Percentiles rank a stretch among this genome's conserved stretches.
These are phyloP conservation scores for Marmota monax DNA, from an alignment of 2,113 vertebrate species.

Conservation along the genomic window DNA sequence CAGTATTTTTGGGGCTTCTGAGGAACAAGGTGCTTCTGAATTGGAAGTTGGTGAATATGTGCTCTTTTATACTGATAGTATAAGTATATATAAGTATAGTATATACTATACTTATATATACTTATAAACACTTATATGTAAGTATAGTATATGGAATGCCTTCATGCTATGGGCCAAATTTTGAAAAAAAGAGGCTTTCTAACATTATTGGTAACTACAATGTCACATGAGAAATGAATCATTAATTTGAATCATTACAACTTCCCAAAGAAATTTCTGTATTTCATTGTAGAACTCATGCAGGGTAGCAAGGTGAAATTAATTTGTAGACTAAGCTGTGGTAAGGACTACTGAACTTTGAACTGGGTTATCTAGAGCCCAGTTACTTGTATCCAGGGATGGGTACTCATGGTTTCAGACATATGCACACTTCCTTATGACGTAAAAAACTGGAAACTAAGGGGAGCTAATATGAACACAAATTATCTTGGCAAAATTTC, in stretches of 20 bases:
- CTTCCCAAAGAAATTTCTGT: background rate
- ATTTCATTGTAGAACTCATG: background rate
- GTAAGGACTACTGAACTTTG: background rate
- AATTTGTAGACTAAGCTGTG: background rate
- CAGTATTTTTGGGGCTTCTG: background rate
- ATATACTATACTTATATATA: no score
- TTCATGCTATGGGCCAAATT: background rate
- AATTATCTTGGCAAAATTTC: background rate
- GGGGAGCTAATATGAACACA: background rate
- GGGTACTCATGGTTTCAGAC: background rate
- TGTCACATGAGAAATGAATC: background rate
- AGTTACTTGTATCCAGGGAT: background rate
- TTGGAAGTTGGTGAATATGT: background rate
- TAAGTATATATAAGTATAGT: no score
- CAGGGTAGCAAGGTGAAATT: background rate
- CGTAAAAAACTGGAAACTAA: background rate
- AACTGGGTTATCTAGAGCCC: background rate
- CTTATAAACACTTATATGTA: no score
- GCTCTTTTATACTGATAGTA: background rate
- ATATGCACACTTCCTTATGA: background rate
- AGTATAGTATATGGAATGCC: no score
- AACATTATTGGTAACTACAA: background rate
- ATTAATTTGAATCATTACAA: background rate
- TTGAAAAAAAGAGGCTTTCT: background rate
- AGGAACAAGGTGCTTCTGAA: background rate